Conservation (phyloP, 2,888 invertebrate species). For the Polietes domitor region DNA sequence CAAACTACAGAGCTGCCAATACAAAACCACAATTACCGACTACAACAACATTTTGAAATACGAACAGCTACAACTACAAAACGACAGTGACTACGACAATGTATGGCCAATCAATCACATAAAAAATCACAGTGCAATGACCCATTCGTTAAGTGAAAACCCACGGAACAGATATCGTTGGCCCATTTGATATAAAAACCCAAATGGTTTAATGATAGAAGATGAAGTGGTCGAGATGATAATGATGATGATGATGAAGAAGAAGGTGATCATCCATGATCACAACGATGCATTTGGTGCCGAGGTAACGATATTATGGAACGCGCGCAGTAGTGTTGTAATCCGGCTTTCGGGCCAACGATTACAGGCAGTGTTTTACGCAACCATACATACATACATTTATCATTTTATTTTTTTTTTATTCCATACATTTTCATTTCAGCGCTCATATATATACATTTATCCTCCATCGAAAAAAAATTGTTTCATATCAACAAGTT, state of each 20-base stretch:
- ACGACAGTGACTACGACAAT: neutral
- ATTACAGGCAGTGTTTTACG: constrained; percentile 36
- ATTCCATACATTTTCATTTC: constrained; percentile 16
- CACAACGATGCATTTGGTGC: constrained; percentile 1
- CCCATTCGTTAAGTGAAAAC: constrained; percentile 71
- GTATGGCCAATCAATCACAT: constrained; percentile 45
- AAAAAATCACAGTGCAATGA: constrained; percentile 79
- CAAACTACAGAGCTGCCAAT: too few relatives aligned
- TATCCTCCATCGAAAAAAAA: too few relatives aligned
- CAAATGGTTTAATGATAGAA: constrained; percentile 40
- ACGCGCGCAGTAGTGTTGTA: constrained; percentile 23
- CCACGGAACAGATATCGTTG: constrained; percentile 52
- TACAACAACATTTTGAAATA: too few relatives aligned
- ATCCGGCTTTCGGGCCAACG: neutral
- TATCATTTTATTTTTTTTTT: constrained; percentile 11
- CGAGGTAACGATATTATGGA: constrained; percentile 24
- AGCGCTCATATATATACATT: neutral
- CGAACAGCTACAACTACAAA: too few relatives aligned
- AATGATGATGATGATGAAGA: constrained; percentile 24
- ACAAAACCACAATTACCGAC: too few relatives aligned
- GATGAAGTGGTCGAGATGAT: constrained; percentile 10
- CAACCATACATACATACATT: constrained; percentile 1
- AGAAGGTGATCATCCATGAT: neutral
- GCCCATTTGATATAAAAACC: constrained; percentile 27
- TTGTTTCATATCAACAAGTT: constrained; percentile 5